Base-by-base conservation (phyloP, 2,888 invertebrate genomes). In the Gymnocheta viridis region DNA sequence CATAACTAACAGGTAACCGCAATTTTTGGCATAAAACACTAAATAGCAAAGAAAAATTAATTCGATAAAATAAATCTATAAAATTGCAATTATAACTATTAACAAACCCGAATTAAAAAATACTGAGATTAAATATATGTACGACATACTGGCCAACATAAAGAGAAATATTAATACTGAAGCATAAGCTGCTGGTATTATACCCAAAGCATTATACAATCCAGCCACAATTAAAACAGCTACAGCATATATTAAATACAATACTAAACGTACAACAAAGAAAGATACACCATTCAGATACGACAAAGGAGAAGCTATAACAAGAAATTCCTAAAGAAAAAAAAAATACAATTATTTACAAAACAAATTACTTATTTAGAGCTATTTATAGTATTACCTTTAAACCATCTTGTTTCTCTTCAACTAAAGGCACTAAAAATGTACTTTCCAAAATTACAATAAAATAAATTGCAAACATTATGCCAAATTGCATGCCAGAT, bases 361-460 rank as follows among this genome's bases (percentile, higher is more conserved):
- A 7, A 54, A 27, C 6, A 22, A 19, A 32, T 49, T 27, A 4
- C 70, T 22, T 44, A 41, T 27, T 29, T 0, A 24, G 41, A 35
- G 22, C 0, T 17, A 14, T 32, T 22, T 32, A n/a, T 41, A 19
- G 51, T 41, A 84, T 87, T 89, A 93, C 94, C 91, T 93, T 94
- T 38, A 93, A 92, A 51, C 94, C 94, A 70, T 93, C 92, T 85
- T 93, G 92, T 87, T 94, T 94, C 88, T 95, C 94, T 88, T 94
- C 93, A 1, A 94, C 94, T 54, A 94, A 91, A 64, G 93, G 92
- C 86, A 93, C 92, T 60, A 94, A 87, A 64, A 93, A 92, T 22
- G 93, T 90, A 47, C 86, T 89, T 2, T 92, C 82, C 49, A 92
- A 67, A 14, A 91, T 38, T 4, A 90, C 86, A 54, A 86, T 88